These are phyloP conservation scores for Criorhina ranunculi DNA, from an alignment of 2,888 invertebrate genomes.

Conservation along the genomic window DNA sequence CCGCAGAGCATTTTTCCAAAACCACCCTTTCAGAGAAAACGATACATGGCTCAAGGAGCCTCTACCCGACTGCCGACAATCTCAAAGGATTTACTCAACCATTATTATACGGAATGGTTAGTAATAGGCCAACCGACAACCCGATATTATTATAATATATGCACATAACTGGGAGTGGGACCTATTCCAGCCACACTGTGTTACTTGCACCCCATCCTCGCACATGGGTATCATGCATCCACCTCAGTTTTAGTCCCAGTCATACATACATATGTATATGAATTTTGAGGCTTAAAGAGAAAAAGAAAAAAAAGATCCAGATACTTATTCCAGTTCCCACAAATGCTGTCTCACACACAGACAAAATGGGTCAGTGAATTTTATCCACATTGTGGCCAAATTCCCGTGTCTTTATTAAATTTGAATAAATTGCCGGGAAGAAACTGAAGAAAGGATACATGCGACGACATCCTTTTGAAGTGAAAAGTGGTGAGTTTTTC, in stretches of 20 bases:
- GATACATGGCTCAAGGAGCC: slow-evolving; percentile 58
- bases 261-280: slow-evolving; percentile 38
- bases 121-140: slow-evolving; percentile 76
- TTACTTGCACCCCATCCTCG: slow-evolving; percentile 4
- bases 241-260: slow-evolving; percentile 29
- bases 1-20: slow-evolving; percentile 54
- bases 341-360: slow-evolving; percentile 36
- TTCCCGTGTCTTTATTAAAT: slow-evolving; percentile 79
- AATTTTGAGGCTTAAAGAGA: slow-evolving; percentile 51
- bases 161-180: slow-evolving; percentile 59
- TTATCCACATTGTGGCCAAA: slow-evolving; percentile 78
- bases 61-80: slow-evolving; percentile 39
- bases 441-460: slow-evolving; percentile 67
- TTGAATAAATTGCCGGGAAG: slow-evolving; percentile 78
- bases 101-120: slow-evolving; percentile 76
- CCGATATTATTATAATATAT: slow-evolving; percentile 73
- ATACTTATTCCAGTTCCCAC: slow-evolving; percentile 38
- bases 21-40: slow-evolving; percentile 60
- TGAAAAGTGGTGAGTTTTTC: slow-evolving; percentile 64
- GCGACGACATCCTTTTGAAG: slow-evolving; percentile 55
- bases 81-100: slow-evolving; percentile 76
- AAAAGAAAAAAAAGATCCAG: slow-evolving; percentile 29
- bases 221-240: slow-evolving; percentile 8
- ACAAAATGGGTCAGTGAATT: slow-evolving; percentile 78
- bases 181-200: slow-evolving; percentile 23